Percentiles rank a stretch among this genome's conserved stretches.
Evolutionary conservation across 2,888 invertebrate genomes (phyloP).

Genomic region (Plagodis dolabraria): DNA sequence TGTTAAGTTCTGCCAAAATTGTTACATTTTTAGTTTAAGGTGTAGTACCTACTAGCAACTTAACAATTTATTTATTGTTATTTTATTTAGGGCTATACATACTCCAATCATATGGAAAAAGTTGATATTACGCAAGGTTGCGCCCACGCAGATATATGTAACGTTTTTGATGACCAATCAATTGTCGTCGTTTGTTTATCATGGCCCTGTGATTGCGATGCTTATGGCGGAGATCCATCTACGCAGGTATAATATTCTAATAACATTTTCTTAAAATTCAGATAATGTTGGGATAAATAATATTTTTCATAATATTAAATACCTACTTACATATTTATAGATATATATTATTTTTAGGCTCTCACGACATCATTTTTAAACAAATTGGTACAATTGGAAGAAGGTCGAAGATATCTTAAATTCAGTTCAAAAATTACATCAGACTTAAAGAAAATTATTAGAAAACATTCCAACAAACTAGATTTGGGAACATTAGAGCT

Average conservation of each 20-base stretch:
- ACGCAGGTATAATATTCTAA: slow-evolving; percentile 54
- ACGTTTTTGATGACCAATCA: slow-evolving; percentile 68
- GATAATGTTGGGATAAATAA: neutral
- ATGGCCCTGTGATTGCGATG: slow-evolving; percentile 60
- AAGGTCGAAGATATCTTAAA: slow-evolving; percentile 71
- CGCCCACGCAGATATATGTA: slow-evolving; percentile 69
- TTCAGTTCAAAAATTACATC: slow-evolving; percentile 68
- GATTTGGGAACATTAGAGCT: slow-evolving; percentile 53
- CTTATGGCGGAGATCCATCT: slow-evolving; percentile 46
- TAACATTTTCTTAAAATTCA: neutral
- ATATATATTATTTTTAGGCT: slow-evolving; percentile 50
- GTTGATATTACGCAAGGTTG: slow-evolving; percentile 67
- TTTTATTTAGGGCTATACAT: slow-evolving; percentile 57
- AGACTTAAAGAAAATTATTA: slow-evolving; percentile 66
- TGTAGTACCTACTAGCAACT: too few species aligned
- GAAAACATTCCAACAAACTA: slow-evolving; percentile 53
- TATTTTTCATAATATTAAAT: neutral
- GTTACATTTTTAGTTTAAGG: too few species aligned
- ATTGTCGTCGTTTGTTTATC: slow-evolving; percentile 60
- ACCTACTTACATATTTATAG: neutral
- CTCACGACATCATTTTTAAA: slow-evolving; percentile 59
- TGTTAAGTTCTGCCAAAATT: too few species aligned
- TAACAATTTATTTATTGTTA: neutral
- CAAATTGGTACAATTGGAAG: slow-evolving; percentile 65
- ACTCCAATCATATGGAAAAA: slow-evolving; percentile 57